Conservation (phyloP, 2,113 vertebrate genomes). For the Collichthys lucidus region DNA sequence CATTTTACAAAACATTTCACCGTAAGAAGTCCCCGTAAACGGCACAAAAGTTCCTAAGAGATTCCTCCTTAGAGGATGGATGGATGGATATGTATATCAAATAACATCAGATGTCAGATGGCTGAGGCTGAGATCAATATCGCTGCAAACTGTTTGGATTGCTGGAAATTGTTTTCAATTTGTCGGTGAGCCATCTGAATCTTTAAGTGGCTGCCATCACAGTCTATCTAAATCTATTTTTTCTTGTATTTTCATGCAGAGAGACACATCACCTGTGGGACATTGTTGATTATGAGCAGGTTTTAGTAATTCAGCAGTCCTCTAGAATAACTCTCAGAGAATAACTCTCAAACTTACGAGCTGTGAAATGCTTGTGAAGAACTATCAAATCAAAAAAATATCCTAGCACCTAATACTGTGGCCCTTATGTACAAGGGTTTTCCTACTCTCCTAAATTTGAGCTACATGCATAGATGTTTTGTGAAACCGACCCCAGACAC, state of each 20-base stretch:
- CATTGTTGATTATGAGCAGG: background rate
- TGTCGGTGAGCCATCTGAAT: background rate
- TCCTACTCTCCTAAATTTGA: no score
- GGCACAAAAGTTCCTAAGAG: background rate
- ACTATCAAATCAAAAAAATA: no score
- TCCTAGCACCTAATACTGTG: no score
- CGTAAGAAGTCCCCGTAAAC: background rate
- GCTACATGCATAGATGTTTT: no score
- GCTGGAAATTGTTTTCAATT: background rate
- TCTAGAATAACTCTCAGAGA: background rate
- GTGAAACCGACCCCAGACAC: no score
- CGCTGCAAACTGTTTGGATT: background rate
- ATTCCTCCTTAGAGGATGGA: background rate
- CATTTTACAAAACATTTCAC: background rate
- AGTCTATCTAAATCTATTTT: no score
- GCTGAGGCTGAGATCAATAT: background rate
- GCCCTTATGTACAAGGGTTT: no score
- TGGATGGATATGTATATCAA: no score
- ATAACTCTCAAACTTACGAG: no score
- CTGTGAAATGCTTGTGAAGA: no score
- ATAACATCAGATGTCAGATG: no score
- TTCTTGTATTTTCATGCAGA: no score
- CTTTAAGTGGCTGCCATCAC: background rate
- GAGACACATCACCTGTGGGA: background rate
- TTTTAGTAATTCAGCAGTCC: background rate